Conservation (phyloP, 2,113 vertebrate species). For the Regulus satrapa region DNA sequence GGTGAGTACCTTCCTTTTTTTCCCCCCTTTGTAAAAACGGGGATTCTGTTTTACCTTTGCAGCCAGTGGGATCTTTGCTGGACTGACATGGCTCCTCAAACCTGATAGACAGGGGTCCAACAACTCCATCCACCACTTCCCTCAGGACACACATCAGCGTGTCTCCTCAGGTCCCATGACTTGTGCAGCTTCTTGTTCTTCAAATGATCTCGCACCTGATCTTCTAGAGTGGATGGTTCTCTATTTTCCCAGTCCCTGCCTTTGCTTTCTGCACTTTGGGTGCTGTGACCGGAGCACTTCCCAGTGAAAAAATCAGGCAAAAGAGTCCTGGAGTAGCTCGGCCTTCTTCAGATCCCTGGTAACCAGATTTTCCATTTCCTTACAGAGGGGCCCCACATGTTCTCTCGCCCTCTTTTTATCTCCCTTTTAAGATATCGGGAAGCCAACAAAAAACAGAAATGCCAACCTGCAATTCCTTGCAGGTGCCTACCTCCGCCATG, state of each 20-base stretch:
- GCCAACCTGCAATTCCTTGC: background rate
- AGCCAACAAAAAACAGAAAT: background rate
- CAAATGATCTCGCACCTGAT: background rate
- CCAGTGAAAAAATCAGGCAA: background rate
- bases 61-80: background rate
- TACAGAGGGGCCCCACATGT: too few relatives aligned
- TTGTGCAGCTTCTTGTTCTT: background rate
- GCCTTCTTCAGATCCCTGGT: background rate
- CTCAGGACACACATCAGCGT: background rate
- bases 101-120: fast-evolving
- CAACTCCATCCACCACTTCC: background rate
- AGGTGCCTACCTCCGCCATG: background rate
- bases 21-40: fast-evolving
- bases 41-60: background rate
- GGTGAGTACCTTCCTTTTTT: fast-evolving
- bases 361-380: background rate
- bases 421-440: background rate
- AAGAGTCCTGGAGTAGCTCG: background rate
- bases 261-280: background rate
- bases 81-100: background rate
- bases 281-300: background rate
- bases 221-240: fast-evolving
- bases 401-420: background rate
- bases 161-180: background rate
- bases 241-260: background rate